Conservation (phyloP, 37 sponge, comb jelly and placozoan genomes). For the Theonella swinhoei region DNA sequence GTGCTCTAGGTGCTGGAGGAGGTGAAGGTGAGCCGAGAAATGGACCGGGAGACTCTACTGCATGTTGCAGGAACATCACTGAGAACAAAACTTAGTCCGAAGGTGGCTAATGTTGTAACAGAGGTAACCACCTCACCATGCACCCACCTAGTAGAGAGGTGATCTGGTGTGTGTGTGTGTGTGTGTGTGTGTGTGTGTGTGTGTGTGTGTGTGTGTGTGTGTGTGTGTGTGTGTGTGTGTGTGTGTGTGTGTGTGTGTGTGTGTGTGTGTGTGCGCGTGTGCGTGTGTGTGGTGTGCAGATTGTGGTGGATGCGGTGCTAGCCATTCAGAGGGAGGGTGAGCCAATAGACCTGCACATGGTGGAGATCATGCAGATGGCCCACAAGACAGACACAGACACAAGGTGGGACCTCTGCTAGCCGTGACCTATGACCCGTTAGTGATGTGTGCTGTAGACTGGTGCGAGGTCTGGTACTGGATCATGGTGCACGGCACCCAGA, state of each 20-base stretch:
- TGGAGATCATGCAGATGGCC: constrained; percentile 99
- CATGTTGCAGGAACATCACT: constrained; percentile 96
- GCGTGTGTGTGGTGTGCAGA: constrained; percentile 39
- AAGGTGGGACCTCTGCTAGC: constrained; percentile 38
- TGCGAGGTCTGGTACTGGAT: constrained; percentile 94
- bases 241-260: not conserved
- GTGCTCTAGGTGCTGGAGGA: constrained; percentile 69
- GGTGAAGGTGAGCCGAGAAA: constrained; percentile 74
- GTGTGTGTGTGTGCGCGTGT: constrained; percentile 8
- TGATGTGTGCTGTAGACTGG: constrained; percentile 54
- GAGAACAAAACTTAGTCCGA: constrained; percentile 84
- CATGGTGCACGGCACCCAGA: constrained; percentile 98
- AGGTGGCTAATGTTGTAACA: constrained; percentile 89
- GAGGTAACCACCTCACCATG: constrained; percentile 56
- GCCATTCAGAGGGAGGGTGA: constrained; percentile 75
- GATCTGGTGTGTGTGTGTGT: not conserved
- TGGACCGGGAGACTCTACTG: constrained; percentile 89
- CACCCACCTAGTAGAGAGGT: not conserved
- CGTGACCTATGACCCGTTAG: not conserved
- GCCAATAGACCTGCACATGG: constrained; percentile 99
- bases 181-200: not conserved
- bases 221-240: not conserved
- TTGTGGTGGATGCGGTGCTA: constrained; percentile 96
- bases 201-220: not conserved
- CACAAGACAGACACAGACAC: constrained; percentile 97